These are phyloP conservation scores for Polydrusus tereticollis DNA, from an alignment of 2,888 invertebrate genomes.

Conservation along the genomic window DNA sequence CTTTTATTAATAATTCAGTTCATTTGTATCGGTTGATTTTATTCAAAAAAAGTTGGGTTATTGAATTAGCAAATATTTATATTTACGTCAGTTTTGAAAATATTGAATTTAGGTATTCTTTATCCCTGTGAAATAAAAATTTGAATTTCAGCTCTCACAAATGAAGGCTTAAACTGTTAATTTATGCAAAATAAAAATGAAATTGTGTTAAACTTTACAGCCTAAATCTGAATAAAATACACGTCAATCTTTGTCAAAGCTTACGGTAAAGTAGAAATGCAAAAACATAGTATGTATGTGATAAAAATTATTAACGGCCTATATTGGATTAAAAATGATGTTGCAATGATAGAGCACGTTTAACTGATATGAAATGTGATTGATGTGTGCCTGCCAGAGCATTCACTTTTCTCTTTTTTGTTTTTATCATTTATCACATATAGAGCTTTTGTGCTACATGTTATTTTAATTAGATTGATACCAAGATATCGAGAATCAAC, in stretches of 20 bases:
- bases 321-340: constrained; percentile 50
- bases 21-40: too few relatives aligned
- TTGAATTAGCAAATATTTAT: too few relatives aligned
- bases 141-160: too few relatives aligned
- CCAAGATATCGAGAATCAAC: too few relatives aligned
- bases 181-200: too few relatives aligned
- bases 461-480: constrained; percentile 42
- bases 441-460: constrained; percentile 24
- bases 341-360: constrained; percentile 53
- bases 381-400: constrained; percentile 41
- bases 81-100: too few relatives aligned
- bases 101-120: too few relatives aligned
- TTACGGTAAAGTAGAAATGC: constrained; percentile 20
- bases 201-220: background rate
- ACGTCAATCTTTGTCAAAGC: constrained; percentile 23
- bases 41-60: too few relatives aligned
- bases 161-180: too few relatives aligned
- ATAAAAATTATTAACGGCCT: constrained; percentile 45
- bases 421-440: constrained; percentile 28
- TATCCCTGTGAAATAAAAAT: too few relatives aligned
- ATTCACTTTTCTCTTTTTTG: constrained; percentile 31
- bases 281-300: constrained; percentile 26
- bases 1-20: too few relatives aligned
- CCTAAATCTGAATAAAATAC: constrained; percentile 9
- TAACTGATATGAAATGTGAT: constrained; percentile 50